Conservation (phyloP, 2,888 invertebrate species). For the Drymonia ruficornis region DNA sequence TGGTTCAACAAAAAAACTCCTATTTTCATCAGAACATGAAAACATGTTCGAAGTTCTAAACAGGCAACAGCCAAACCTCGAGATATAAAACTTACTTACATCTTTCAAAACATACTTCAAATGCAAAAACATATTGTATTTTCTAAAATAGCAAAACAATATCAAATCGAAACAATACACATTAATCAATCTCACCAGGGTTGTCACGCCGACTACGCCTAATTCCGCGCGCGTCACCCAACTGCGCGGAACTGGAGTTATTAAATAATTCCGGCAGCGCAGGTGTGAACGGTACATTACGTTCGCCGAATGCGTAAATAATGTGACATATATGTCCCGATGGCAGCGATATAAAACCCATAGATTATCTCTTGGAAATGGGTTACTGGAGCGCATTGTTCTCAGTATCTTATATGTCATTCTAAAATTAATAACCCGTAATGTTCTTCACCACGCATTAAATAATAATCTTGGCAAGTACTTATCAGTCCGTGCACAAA, state of each 20-base stretch:
- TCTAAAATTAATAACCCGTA: neutral
- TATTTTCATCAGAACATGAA: too few species aligned
- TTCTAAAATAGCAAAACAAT: neutral
- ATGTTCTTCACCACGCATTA: neutral
- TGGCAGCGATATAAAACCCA: neutral
- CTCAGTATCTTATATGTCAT: neutral
- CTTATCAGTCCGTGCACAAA: too few species aligned
- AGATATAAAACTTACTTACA: too few species aligned
- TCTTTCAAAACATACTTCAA: too few species aligned
- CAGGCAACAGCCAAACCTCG: neutral
- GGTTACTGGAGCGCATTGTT: neutral
- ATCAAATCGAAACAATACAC: conserved; percentile 12
- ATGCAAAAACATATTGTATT: neutral
- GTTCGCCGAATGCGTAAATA: conserved; percentile 16
- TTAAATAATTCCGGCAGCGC: conserved; percentile 49
- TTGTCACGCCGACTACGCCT: conserved; percentile 9
- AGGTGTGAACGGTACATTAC: conserved; percentile 30
- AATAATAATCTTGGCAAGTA: too few species aligned
- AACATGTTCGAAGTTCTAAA: too few species aligned
- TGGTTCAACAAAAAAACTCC: too few species aligned
- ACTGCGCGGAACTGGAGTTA: conserved; percentile 28
- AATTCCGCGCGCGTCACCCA: conserved; percentile 13
- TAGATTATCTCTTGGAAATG: neutral
- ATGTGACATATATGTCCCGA: conserved; percentile 19
- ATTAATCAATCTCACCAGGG: conserved; percentile 32